Conservation (phyloP, 1,140 invertebrate species). For the Penaeus vannamei region DNA sequence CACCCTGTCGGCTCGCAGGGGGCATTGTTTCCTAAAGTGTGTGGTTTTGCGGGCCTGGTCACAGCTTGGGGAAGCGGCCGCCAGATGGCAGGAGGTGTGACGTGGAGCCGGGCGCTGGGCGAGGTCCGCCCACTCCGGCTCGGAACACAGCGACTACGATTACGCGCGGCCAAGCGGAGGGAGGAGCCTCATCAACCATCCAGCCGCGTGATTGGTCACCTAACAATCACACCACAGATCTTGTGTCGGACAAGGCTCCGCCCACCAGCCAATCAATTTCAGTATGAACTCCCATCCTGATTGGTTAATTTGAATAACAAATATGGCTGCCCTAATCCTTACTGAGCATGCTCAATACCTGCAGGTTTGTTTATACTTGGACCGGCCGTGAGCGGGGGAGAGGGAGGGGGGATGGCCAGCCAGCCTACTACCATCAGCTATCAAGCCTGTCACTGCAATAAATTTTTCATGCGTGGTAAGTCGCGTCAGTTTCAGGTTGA, state of each 20-base stretch:
- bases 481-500: slow-evolving; percentile 1
- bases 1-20: too few species aligned
- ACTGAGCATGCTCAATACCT: slow-evolving; percentile 43
- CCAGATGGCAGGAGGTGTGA: slow-evolving; percentile 21
- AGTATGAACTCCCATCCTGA: slow-evolving; percentile 45
- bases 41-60: neutral
- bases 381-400: neutral
- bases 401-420: neutral
- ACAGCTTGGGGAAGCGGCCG: neutral
- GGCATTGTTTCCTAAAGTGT: neutral
- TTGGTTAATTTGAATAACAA: slow-evolving; percentile 63
- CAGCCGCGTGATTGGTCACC: slow-evolving; percentile 26
- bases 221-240: slow-evolving; percentile 41
- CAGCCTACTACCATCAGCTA: neutral
- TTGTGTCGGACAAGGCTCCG: neutral
- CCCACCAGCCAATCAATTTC: slow-evolving; percentile 58
- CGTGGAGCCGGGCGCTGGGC: neutral
- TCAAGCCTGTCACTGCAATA: slow-evolving; percentile 1
- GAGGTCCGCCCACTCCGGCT: slow-evolving; percentile 16
- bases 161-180: neutral
- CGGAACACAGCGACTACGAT: neutral
- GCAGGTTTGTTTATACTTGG: slow-evolving; percentile 39
- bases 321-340: slow-evolving; percentile 54
- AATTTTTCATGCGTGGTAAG: slow-evolving; percentile 37
- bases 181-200: slow-evolving; percentile 22